These are phyloP conservation scores for Sesia bembeciformis DNA, from an alignment of 2,888 invertebrate genomes.

Conservation along the genomic window DNA sequence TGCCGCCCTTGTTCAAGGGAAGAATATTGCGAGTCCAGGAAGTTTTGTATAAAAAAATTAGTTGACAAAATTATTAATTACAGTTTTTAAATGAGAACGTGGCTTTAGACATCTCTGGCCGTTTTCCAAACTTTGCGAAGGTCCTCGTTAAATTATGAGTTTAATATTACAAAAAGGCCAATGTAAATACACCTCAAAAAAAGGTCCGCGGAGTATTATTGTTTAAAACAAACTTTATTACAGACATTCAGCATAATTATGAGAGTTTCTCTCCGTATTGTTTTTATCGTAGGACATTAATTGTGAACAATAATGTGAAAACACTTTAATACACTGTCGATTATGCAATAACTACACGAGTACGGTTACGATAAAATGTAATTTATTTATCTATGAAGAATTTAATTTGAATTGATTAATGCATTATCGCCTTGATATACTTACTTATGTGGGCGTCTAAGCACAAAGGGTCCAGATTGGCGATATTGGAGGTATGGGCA, in stretches of 20 bases:
- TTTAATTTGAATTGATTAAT: too few relatives aligned
- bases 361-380: too few relatives aligned
- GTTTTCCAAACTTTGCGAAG: not conserved
- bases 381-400: too few relatives aligned
- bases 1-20: too few relatives aligned
- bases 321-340: not conserved
- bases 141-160: not conserved
- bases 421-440: too few relatives aligned
- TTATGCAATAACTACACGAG: too few relatives aligned
- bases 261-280: not conserved
- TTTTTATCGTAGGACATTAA: not conserved
- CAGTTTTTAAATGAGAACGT: not conserved
- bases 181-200: constrained; percentile 1
- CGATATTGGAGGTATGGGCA: too few relatives aligned
- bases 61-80: not conserved
- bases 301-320: not conserved
- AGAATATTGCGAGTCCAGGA: too few relatives aligned
- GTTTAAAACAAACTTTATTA: constrained; percentile 5
- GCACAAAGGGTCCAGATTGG: too few relatives aligned
- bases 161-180: constrained; percentile 4
- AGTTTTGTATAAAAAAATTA: too few relatives aligned
- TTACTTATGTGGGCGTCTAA: too few relatives aligned
- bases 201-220: constrained; percentile 2
- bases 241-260: constrained; percentile 1
- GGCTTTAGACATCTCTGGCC: not conserved